Evolutionary conservation across 2,113 vertebrate genomes (phyloP).

Genomic region (Vidua chalybeata): DNA sequence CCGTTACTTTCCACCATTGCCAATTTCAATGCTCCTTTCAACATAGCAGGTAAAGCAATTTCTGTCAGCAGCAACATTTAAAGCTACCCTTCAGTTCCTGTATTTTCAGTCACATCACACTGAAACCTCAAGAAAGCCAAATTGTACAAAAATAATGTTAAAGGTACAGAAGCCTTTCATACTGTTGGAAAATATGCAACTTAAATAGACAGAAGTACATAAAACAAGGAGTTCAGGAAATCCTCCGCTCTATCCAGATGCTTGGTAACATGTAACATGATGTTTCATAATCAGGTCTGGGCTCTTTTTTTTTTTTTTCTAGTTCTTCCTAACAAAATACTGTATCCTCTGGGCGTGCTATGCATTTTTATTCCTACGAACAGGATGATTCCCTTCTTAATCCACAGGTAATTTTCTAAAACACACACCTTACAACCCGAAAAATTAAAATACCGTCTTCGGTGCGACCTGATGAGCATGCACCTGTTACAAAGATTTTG

Average conservation of each 20-base stretch:
- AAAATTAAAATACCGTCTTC: neutral
- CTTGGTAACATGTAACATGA: neutral
- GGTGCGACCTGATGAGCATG: neutral
- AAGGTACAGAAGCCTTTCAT: neutral
- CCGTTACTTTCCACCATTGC: neutral
- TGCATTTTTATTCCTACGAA: neutral
- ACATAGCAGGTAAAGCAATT: neutral
- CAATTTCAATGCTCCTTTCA: neutral
- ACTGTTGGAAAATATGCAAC: neutral
- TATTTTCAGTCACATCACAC: neutral
- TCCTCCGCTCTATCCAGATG: neutral
- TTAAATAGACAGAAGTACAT: neutral
- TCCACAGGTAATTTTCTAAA: neutral
- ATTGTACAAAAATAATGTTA: neutral
- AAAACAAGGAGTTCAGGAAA: neutral
- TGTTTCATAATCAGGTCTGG: neutral
- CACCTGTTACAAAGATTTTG: neutral
- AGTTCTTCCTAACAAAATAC: neutral
- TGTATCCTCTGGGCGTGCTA: neutral
- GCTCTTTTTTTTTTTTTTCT: too few species aligned
- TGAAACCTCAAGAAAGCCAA: neutral
- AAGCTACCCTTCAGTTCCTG: neutral
- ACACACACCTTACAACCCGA: neutral
- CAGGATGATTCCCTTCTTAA: neutral
- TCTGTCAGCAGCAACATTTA: neutral